Evolutionary conservation across 2,797 vertebrate species (phyloP), one percentile per base, ranked within the genome.

Genomic region (Paramormyrops hopkinsi): DNA sequence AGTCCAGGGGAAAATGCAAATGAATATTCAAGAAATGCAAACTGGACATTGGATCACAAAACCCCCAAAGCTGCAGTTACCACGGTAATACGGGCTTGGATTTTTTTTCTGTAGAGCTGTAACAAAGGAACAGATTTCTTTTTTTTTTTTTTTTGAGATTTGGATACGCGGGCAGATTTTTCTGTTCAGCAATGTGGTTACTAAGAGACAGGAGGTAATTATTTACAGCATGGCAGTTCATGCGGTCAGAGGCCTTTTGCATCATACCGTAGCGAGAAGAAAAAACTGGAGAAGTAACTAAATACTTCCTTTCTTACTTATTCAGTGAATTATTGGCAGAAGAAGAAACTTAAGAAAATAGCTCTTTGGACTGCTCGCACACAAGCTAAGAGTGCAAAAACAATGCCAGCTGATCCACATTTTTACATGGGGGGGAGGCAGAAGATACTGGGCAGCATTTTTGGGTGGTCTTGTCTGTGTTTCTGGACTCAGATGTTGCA

Each of bases 191-290:
- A 90, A 79, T 91, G 90, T 89, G 88, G 93, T 94, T 94, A 92
- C 93, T 92, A 94, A 92, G 94, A 93, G 92, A 94, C 94, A 90
- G 92, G 90, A 91, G 83, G 86, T 87, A 88, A 89, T 92, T 90
- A 91, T 91, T 92, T 91, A 91, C 89, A 90, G 89, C 89, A 90
- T 89, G 90, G 86, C 90, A 89, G 84, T 73, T 91, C 88, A 90
- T 89, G 90, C 50, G 88, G 89, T 91, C 54, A 82, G 19, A 87
- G 59, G 76, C 89, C 89, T 90, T 89, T 90, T 76, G 86, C 87
- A 88, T 88, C 83, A 87, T 85, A 19, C 56, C 62, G 33, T 79
- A 33, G 89, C 14, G 8, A 87, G 62, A 12, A 37, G 53, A 53
- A 90, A 56, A 90, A 53, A 50, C 25, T 53, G 76, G 29, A 51